Conservation (phyloP, 2,113 vertebrate genomes). For the Oenanthe oenanthe region DNA sequence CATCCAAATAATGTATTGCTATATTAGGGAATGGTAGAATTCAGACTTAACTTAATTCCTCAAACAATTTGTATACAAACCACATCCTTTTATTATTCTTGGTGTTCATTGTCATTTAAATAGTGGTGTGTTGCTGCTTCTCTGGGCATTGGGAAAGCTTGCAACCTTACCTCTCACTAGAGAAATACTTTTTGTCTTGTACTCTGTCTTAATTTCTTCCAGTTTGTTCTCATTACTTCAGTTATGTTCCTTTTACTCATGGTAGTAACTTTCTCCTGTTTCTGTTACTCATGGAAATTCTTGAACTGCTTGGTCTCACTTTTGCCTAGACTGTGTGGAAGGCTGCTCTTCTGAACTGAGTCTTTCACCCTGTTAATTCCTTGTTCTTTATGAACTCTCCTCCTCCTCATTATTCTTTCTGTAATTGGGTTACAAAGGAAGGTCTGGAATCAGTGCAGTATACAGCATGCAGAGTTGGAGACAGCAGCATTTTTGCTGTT, state of each 20-base stretch:
- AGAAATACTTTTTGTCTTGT: background rate
- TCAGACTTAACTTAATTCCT: background rate
- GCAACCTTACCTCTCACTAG: background rate
- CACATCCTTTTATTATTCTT: background rate
- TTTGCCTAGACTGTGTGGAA: background rate
- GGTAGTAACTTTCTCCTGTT: background rate
- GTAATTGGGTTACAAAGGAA: background rate
- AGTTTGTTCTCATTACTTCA: background rate
- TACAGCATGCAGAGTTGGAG: background rate
- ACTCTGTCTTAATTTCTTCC: background rate
- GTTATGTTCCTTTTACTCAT: background rate
- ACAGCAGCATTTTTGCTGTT: background rate
- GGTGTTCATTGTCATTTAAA: background rate
- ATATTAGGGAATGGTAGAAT: background rate
- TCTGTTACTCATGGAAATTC: background rate
- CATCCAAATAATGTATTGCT: background rate
- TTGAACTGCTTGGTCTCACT: background rate
- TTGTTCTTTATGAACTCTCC: background rate
- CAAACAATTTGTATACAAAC: background rate
- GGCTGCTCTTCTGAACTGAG: background rate
- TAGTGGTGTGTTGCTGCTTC: background rate
- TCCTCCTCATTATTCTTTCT: background rate
- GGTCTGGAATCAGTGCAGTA: background rate
- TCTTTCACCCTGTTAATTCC: background rate
- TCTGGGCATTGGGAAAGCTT: background rate